A percentile compares a stretch with the other conserved stretches of the same genome.
Evolutionary conservation across 2,797 vertebrate species (phyloP).

Genomic region (Novumbra hubbsi): DNA sequence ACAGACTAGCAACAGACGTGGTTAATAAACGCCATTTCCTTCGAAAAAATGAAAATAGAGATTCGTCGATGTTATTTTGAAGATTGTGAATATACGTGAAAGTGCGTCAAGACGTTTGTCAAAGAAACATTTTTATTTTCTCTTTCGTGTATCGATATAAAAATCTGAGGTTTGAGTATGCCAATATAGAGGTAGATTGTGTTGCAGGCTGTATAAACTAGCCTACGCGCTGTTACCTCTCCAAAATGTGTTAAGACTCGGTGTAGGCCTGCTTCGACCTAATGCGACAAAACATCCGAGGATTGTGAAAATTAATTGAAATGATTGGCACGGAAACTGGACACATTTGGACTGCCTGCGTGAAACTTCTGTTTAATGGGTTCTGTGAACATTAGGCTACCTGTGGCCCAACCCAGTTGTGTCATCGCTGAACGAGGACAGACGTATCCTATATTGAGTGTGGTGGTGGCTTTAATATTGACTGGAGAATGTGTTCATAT

Average conservation of each 20-base stretch:
- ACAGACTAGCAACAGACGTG: constrained; percentile 63
- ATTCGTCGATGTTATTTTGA: constrained; percentile 53
- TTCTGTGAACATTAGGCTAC: constrained; percentile 50
- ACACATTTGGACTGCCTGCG: constrained; percentile 50
- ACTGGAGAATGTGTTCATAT: neutral
- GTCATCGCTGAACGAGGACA: constrained; percentile 39
- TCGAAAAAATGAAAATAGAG: constrained; percentile 54
- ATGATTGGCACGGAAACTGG: constrained; percentile 56
- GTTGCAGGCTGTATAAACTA: constrained; percentile 8
- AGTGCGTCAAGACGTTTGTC: constrained; percentile 48
- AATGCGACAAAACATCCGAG: constrained; percentile 61
- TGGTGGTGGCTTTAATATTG: neutral
- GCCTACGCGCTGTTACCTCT: constrained; percentile 20
- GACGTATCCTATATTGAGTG: neutral
- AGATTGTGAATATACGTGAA: constrained; percentile 55
- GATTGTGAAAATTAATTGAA: constrained; percentile 49
- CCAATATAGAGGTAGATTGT: constrained; percentile 39
- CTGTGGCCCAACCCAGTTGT: constrained; percentile 38
- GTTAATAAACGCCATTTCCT: constrained; percentile 44
- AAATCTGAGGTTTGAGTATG: constrained; percentile 66
- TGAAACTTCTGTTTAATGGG: constrained; percentile 54
- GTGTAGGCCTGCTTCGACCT: constrained; percentile 50
- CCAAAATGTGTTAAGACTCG: constrained; percentile 15
- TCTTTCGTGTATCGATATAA: constrained; percentile 55
- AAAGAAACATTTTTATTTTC: constrained; percentile 61